phyloP scores from a whole-genome alignment of 2,113 vertebrate species.

The Sylvilagus bachmani region DNA sequence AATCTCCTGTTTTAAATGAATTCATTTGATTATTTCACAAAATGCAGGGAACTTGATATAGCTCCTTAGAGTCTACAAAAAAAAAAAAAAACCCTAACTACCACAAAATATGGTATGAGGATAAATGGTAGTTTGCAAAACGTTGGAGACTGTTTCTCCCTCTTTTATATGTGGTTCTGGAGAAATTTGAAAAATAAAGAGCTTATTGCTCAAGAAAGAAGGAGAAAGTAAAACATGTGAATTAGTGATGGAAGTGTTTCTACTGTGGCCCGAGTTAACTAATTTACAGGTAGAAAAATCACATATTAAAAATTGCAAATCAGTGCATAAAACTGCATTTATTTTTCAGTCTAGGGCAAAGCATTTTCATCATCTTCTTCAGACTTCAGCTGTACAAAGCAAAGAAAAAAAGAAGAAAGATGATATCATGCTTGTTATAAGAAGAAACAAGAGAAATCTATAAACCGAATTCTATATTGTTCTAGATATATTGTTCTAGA shows the following conservation, averaged over 20 bases:
- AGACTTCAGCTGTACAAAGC: not conserved
- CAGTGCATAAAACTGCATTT: not conserved
- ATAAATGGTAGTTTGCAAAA: not conserved
- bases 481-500: no score
- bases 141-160: not conserved
- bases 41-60: not conserved
- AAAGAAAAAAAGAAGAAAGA: slow-evolving; percentile 7
- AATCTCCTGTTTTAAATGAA: not conserved
- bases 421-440: not conserved
- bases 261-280: not conserved
- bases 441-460: not conserved
- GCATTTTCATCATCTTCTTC: not conserved
- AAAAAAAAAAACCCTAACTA: not conserved
- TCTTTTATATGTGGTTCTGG: not conserved
- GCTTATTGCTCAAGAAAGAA: not conserved
- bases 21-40: slow-evolving; percentile 40
- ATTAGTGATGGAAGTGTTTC: accelerated
- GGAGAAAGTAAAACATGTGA: not conserved
- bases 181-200: not conserved
- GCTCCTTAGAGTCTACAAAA: not conserved
- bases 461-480: not conserved
- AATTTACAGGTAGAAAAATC: slow-evolving; percentile 45
- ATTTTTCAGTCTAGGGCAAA: not conserved
- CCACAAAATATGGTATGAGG: not conserved
- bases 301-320: not conserved